Evolutionary conservation across 2,888 invertebrate species (phyloP).

Genomic region (Sclerodermus sp.): DNA sequence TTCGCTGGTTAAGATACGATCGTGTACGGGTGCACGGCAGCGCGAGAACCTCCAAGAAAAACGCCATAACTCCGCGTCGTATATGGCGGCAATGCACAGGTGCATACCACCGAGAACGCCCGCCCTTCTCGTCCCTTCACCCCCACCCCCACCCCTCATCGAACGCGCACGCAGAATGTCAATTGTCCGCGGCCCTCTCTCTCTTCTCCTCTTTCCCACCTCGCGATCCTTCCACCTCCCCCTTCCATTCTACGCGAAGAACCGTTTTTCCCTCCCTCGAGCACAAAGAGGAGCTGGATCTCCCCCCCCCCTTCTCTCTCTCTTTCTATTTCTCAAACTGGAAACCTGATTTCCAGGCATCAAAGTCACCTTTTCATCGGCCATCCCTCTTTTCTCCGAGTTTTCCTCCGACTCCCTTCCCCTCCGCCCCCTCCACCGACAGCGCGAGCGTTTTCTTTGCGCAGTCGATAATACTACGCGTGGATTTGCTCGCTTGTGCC

Average conservation of each 20-base stretch:
- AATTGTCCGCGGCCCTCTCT: constrained; percentile 35
- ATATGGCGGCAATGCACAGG: constrained; percentile 55
- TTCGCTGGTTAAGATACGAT: constrained; percentile 53
- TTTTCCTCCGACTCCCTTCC: too few relatives aligned
- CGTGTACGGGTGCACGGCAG: constrained; percentile 26
- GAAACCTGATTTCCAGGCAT: too few relatives aligned
- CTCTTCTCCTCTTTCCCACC: neutral
- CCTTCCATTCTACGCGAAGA: constrained; percentile 2
- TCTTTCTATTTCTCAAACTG: too few relatives aligned
- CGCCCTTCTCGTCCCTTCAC: constrained; percentile 12
- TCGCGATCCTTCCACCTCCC: constrained; percentile 7
- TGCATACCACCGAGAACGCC: constrained; percentile 39
- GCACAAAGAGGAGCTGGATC: too few relatives aligned
- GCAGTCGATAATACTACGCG: too few relatives aligned
- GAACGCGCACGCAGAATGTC: constrained; percentile 48
- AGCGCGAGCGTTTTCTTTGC: too few relatives aligned
- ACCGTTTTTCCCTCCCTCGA: too few relatives aligned
- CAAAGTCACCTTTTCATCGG: too few relatives aligned
- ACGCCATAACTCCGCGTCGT: constrained; percentile 55
- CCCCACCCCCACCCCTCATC: constrained; percentile 24
- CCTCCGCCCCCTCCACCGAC: too few relatives aligned
- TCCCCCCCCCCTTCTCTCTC: too few relatives aligned
- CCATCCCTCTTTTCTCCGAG: too few relatives aligned
- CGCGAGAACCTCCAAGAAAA: constrained; percentile 42
- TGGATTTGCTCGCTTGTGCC: too few relatives aligned